Percentiles rank a stretch among this genome's conserved stretches.
Conservation (phyloP, 1,140 invertebrate genomes). For the Drosophila chauvacae region DNA sequence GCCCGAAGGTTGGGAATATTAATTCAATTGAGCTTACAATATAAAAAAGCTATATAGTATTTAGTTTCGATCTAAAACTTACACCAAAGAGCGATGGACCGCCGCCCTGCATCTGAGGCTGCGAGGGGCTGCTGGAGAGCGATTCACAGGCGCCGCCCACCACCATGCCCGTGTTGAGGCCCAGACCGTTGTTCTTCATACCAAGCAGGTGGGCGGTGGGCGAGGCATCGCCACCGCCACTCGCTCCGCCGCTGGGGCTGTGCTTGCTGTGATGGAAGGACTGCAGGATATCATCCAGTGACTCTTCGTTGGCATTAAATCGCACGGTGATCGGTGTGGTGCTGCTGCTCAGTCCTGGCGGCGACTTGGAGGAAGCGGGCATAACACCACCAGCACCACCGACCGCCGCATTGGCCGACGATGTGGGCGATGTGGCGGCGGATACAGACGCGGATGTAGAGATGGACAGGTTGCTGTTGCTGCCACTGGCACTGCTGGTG, state of each 20-base stretch:
- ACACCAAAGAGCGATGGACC: slow-evolving; percentile 59
- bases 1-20: neutral
- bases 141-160: slow-evolving; percentile 70
- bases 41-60: too few species aligned
- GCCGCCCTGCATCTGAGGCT: slow-evolving; percentile 57
- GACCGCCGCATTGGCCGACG: slow-evolving; percentile 31
- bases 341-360: slow-evolving; percentile 60
- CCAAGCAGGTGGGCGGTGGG: slow-evolving; percentile 62
- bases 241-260: slow-evolving; percentile 61
- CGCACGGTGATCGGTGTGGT: slow-evolving; percentile 79
- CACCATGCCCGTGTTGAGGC: slow-evolving; percentile 43
- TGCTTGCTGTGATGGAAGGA: slow-evolving; percentile 74
- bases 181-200: slow-evolving; percentile 71
- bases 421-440: slow-evolving; percentile 68
- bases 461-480: slow-evolving; percentile 69
- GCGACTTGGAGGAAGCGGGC: slow-evolving; percentile 47
- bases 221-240: slow-evolving; percentile 62
- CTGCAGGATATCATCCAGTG: slow-evolving; percentile 79
- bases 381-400: slow-evolving; percentile 5
- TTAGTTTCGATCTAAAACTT: slow-evolving; percentile 30
- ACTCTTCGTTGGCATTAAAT: slow-evolving; percentile 83
- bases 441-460: slow-evolving; percentile 61
- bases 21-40: too few species aligned
- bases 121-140: slow-evolving; percentile 77
- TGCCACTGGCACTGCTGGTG: slow-evolving; percentile 68